These are phyloP conservation scores for Neodiprion pinetum DNA, from an alignment of 1,140 invertebrate genomes.

Conservation along the genomic window DNA sequence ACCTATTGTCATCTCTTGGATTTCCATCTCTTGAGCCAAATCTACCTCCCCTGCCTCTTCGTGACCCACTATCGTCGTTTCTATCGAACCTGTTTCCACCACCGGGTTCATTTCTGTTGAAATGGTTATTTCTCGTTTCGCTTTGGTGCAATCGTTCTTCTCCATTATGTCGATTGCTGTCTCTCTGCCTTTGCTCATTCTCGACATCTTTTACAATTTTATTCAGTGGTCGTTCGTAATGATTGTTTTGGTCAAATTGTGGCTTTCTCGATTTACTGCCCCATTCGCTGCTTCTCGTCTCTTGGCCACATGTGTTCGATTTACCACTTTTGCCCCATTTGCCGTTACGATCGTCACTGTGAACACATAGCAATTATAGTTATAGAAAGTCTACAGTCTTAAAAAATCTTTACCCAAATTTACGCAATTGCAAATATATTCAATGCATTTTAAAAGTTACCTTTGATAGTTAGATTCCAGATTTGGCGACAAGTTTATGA, in stretches of 20 bases:
- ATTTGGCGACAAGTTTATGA: background rate
- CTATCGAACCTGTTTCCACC: slow-evolving; percentile 29
- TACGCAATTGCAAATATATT: too few species aligned
- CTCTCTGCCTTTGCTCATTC: slow-evolving; percentile 42
- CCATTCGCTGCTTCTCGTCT: background rate
- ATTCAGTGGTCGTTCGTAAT: slow-evolving; percentile 13
- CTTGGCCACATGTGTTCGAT: background rate
- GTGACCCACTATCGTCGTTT: slow-evolving; percentile 25
- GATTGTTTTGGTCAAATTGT: background rate
- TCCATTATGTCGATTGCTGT: slow-evolving; percentile 39
- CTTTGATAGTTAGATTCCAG: background rate
- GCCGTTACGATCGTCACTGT: background rate
- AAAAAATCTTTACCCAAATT: too few species aligned
- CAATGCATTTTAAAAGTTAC: background rate
- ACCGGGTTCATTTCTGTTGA: slow-evolving; percentile 29
- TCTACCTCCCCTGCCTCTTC: slow-evolving; percentile 32
- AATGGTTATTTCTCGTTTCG: slow-evolving; percentile 25
- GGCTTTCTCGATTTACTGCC: background rate
- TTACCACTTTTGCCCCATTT: background rate
- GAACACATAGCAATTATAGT: too few species aligned
- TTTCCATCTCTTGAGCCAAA: slow-evolving; percentile 25
- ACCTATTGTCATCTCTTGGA: slow-evolving; percentile 21
- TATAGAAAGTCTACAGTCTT: too few species aligned
- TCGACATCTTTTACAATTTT: slow-evolving; percentile 43
- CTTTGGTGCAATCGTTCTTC: slow-evolving; percentile 25